Evolutionary conservation across 2,888 invertebrate species (phyloP), one percentile per base, ranked within the genome.

Genomic region (Osmoderma eremita): DNA sequence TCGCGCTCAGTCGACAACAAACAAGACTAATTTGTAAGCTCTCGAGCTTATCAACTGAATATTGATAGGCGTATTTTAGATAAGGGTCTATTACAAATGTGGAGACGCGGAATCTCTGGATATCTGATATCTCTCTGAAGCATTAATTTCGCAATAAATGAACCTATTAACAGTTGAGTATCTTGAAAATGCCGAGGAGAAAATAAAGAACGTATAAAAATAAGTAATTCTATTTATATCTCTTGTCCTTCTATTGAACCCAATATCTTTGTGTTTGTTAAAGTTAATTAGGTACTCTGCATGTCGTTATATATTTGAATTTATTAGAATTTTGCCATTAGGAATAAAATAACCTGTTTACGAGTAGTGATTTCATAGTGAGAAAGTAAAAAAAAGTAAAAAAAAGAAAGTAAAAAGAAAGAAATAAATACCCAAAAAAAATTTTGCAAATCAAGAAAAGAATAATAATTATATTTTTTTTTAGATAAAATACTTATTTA

Each of bases 51-150:
- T 71, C 67, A 68, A 65, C 70, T 63, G 68, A 69, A 70, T 67
- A 67, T 61, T 68, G 70, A 73, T 66, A 65, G 72, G 65, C 65
- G 68, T 72, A 72, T 71, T 71, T 73, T 72, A 75, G 74, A 71
- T 69, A 67, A 72, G 38, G 65, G 22, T 64, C 51, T 41, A 63
- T 63, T 72, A 75, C 74, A 75, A 76, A 74, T 74, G 74, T 58
- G 24, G 45, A 24, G 42, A 24, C 22, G 54, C 41, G 54, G 54
- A 18, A 56, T 39, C 20, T 56, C 24, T 45, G 24, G n/a, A n/a
- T n/a, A n/a, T n/a, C n/a, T n/a, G n/a, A n/a, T 22, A n/a, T 45
- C 42, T 58, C 58, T 58, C 6, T 10, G 22, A 10, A 42, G 17
- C 42, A 58, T 58, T 58, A 58, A 58, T 45, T 58, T 30, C 58